Base-by-base conservation (phyloP, 2,797 vertebrate genomes). In the Anomalospiza imberbis region DNA sequence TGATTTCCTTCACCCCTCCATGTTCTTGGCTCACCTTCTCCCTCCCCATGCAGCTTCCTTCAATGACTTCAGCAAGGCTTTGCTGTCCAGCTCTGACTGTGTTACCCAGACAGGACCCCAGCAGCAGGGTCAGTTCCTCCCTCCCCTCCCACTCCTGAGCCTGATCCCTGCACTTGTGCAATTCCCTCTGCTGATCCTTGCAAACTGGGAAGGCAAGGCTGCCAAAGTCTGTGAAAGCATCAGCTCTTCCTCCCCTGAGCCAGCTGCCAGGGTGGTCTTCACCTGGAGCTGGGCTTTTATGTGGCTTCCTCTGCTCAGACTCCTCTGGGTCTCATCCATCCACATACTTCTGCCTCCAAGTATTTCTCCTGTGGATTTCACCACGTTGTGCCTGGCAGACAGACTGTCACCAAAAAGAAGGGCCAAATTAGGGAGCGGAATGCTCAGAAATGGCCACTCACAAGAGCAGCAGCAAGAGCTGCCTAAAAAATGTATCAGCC, bases 1-100 rank as follows among this genome's bases (percentile, higher is more conserved):
- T 81, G 48, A 74, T 92, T 77, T 88, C 54, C 17, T 94, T 95
- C 68, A 65, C 42, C 24, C 3, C 17, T 76, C 42, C 18, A 9
- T 42, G 60, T 60, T 91, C 75, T 76, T 60, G 53, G 36, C 61
- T 92, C 45, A 40, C 21, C 40, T 70, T 66, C 42, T 65, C 92
- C 53, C 50, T 85, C 22, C 53, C 65, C 50, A 36, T 36, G 21
- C 38, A 60, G 15, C 38, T 65, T 47, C 18, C 31, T 71, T 32
- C 45, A 25, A 4, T 44, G 50, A 18, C 17, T 75, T 20, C 4
- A 11, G 44, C 29, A 14, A 50, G n/a, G 45, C 26, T 78, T 81
- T 75, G 24, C 50, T 75, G 74, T 26, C 65, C 66, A 73, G 29
- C 36, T 55, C 55, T 55, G 40, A 22, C 36, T 2, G 6, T 0